Evolutionary conservation across 1,140 invertebrate species (phyloP), one percentile per base, ranked within the genome.

Genomic region (Oppia nitens): DNA sequence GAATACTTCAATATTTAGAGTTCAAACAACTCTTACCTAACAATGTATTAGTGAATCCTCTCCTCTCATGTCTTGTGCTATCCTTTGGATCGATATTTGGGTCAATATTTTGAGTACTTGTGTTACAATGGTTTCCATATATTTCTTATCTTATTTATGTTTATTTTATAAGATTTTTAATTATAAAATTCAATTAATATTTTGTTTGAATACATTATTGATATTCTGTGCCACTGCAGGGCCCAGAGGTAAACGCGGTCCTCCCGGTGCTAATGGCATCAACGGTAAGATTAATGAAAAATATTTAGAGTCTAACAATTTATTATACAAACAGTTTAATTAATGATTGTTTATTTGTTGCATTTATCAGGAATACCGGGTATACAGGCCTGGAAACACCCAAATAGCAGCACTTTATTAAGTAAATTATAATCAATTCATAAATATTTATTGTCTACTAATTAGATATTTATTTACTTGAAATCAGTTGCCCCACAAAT

Each of bases 221-320:
- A 9, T 40, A 9, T 9, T 40, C 17, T 40, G 6, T 40, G 32
- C 17, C 6, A 40, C 6, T 17, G 17, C 32, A 40, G 32, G 32
- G 32, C 32, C 32, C 6, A 40, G 32, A 17, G 32, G 32, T 17
- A 40, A 40, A 40, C 32, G 32, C 17, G 32, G 32, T 9, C 32
- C 32, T 6, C 32, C 32, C 6, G 54, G 60, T 17, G 25, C 51
- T 24, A 48, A 50, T 50, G 61, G 56, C 32, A 55, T 24, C 21
- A 28, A 32, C 45, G 68, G 56, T 67, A 47, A 56, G 9, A 40
- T 40, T 25, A 47, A 47, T n/a, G n/a, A n/a, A n/a, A n/a, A n/a
- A n/a, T n/a, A n/a, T n/a, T n/a, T n/a, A n/a, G n/a, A n/a, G n/a
- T n/a, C n/a, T n/a, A n/a, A n/a, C n/a, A n/a, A n/a, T n/a, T n/a